phyloP scores from a whole-genome alignment of 2,888 invertebrate species.

The Caradrina kadenii region DNA sequence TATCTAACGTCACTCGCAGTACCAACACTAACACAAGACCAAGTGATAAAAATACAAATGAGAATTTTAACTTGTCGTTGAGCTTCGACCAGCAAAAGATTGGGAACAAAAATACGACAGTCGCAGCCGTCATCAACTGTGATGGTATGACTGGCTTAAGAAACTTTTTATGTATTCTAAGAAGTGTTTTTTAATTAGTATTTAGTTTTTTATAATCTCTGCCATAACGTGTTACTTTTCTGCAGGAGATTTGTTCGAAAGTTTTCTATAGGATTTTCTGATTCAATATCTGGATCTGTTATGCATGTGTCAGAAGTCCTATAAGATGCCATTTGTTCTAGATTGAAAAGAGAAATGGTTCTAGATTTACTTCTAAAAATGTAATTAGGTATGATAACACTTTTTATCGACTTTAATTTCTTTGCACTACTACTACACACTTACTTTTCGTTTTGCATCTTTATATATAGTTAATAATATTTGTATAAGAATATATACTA shows the following conservation, averaged over 20 bases:
- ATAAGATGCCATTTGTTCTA: slow-evolving; percentile 38
- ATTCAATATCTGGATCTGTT: slow-evolving; percentile 20
- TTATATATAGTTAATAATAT: neutral
- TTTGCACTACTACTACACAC: neutral
- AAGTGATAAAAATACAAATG: slow-evolving; percentile 47
- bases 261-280: slow-evolving; percentile 21
- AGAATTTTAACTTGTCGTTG: slow-evolving; percentile 67
- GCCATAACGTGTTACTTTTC: slow-evolving; percentile 12
- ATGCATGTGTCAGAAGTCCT: slow-evolving; percentile 11
- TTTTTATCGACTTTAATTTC: neutral
- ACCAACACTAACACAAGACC: slow-evolving; percentile 35
- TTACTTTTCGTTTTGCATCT: neutral
- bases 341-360: slow-evolving; percentile 6
- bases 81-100: slow-evolving; percentile 65
- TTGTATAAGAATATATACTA: neutral
- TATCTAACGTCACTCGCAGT: slow-evolving; percentile 18
- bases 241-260: slow-evolving; percentile 14
- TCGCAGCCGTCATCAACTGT: slow-evolving; percentile 74
- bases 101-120: slow-evolving; percentile 65
- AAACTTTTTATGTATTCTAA: slow-evolving; percentile 84
- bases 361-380: slow-evolving; percentile 6
- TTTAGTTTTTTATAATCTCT: slow-evolving; percentile 19
- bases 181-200: slow-evolving; percentile 76
- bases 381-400: slow-evolving; percentile 9
- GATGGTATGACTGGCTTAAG: slow-evolving; percentile 76